These are phyloP conservation scores for Lochmaea capreae DNA, from an alignment of 2,888 invertebrate species.

Conservation along the genomic window DNA sequence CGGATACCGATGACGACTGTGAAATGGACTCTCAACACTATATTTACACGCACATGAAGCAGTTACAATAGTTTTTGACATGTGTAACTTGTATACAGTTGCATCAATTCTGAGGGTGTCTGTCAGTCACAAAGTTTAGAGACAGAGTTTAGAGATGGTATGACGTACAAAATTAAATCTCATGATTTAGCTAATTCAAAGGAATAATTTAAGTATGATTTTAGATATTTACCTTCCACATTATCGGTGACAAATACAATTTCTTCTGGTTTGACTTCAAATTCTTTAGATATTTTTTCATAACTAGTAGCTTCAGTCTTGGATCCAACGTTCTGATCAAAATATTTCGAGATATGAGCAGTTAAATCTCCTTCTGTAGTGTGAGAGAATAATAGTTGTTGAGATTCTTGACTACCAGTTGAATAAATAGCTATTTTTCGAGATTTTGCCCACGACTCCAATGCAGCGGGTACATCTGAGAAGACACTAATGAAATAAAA, in stretches of 20 bases:
- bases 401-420: constrained; percentile 91
- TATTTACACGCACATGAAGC: too few species aligned
- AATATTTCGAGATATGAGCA: constrained; percentile 80
- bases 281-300: constrained; percentile 76
- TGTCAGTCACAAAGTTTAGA: too few species aligned
- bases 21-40: too few species aligned
- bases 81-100: too few species aligned
- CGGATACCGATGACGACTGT: too few species aligned
- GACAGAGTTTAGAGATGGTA: too few species aligned
- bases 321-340: constrained; percentile 86
- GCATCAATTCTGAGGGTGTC: too few species aligned
- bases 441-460: constrained; percentile 77
- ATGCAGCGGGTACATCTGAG: constrained; percentile 82
- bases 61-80: too few species aligned
- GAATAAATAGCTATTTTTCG: constrained; percentile 87
- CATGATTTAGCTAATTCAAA: neutral
- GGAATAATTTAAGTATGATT: too few species aligned
- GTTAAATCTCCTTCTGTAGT: constrained; percentile 82
- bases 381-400: constrained; percentile 86
- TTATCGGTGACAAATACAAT: constrained; percentile 91
- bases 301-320: constrained; percentile 87
- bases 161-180: too few species aligned
- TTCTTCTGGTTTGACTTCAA: constrained; percentile 74
- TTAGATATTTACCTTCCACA: constrained; percentile 73
- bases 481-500: constrained; percentile 75